These are phyloP conservation scores for Etheostoma spectabile DNA, from an alignment of 2,113 vertebrate genomes.

Conservation along the genomic window DNA sequence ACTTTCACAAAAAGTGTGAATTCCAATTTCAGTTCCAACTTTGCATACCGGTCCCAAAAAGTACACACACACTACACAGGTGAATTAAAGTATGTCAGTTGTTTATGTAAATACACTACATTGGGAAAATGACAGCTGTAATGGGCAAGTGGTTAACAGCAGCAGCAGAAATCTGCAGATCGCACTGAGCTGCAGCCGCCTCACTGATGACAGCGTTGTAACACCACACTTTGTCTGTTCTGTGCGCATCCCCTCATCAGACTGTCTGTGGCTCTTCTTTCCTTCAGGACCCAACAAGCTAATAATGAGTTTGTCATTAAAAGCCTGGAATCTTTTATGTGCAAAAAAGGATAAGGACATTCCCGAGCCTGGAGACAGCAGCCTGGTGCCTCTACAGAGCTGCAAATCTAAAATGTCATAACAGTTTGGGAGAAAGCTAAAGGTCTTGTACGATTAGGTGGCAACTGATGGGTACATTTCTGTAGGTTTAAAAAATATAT, in stretches of 20 bases:
- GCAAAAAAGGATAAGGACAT: not conserved
- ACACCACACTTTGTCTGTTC: not conserved
- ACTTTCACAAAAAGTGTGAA: not conserved
- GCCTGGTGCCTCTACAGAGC: conserved; percentile 23
- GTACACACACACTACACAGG: too few species aligned
- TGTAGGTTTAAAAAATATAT: not conserved
- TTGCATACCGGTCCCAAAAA: too few species aligned
- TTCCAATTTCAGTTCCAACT: too few species aligned
- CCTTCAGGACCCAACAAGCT: not conserved
- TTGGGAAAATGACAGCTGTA: too few species aligned
- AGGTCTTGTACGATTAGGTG: not conserved
- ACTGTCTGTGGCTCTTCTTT: not conserved
- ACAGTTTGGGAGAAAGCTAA: not conserved
- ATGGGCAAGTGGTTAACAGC: too few species aligned
- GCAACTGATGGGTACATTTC: not conserved
- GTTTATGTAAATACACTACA: too few species aligned
- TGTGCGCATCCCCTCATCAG: not conserved
- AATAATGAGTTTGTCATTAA: conserved; percentile 44
- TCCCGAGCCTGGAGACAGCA: conserved; percentile 9
- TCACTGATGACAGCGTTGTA: not conserved
- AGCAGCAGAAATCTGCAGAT: not conserved
- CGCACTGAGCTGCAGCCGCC: not conserved
- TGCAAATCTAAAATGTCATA: conserved; percentile 21
- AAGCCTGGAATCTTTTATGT: not conserved
- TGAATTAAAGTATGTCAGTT: too few species aligned